Evolutionary conservation across 2,888 invertebrate genomes (phyloP).

Genomic region (Netelia melanura): DNA sequence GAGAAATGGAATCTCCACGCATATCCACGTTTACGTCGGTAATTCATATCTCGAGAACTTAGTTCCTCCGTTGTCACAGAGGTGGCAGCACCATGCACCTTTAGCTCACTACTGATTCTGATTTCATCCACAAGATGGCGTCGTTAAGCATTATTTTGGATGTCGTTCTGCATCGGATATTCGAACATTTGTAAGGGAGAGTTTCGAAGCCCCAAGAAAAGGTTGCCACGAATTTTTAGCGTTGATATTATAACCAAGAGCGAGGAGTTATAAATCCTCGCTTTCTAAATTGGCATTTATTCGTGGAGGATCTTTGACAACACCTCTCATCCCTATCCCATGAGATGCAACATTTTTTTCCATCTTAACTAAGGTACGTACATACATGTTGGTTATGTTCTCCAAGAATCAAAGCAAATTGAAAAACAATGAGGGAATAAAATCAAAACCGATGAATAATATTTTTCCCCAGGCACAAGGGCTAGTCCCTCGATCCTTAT

Average conservation of each 20-base stretch:
- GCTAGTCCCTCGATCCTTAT: slow-evolving; percentile 36
- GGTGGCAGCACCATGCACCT: slow-evolving; percentile 12
- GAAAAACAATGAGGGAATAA: background rate
- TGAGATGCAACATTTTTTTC: too few relatives aligned
- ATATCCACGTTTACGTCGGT: too few relatives aligned
- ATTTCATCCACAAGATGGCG: background rate
- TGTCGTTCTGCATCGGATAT: slow-evolving; percentile 2
- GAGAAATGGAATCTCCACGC: too few relatives aligned
- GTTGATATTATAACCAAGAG: slow-evolving; percentile 7
- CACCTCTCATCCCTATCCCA: slow-evolving; percentile 37
- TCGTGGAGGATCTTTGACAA: background rate
- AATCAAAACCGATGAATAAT: slow-evolving; percentile 18
- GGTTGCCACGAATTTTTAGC: slow-evolving; percentile 22
- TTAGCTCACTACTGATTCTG: background rate
- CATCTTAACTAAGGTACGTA: too few relatives aligned
- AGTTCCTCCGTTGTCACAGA: slow-evolving; percentile 13
- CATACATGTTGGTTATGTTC: background rate
- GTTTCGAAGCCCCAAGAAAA: slow-evolving; percentile 24
- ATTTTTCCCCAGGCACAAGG: slow-evolving; percentile 33
- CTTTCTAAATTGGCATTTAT: slow-evolving; percentile 47
- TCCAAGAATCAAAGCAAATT: background rate
- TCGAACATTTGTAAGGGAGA: slow-evolving; percentile 5
- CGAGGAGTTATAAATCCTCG: slow-evolving; percentile 33
- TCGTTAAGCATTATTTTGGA: background rate
- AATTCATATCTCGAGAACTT: background rate